Evolutionary conservation across 2,797 vertebrate genomes (phyloP), one percentile per base, ranked within the genome.

Genomic region (Arrhamphus sclerolepis): DNA sequence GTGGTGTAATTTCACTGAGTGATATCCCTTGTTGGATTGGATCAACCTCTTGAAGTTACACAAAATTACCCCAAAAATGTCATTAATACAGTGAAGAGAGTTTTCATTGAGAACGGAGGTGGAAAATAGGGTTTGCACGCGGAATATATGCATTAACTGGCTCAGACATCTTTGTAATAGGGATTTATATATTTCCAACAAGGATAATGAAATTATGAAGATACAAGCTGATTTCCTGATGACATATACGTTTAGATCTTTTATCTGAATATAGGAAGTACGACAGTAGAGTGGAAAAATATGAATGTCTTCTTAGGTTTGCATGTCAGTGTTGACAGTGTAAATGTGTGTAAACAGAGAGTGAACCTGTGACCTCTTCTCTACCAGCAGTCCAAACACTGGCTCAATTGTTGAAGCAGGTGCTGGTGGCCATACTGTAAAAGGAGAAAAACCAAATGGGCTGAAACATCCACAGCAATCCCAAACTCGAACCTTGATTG

Each of bases 291-390:
- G 2, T 13, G 2, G 24, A 26, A 48, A 21, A 22, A n/a, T 62
- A 48, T 60, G 16, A 24, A 28, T 10, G 3, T 61, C 18, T 42
- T 31, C 13, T 18, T 21, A 40, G n/a, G 38, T 49, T 62, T 58
- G 62, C 61, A 72, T 62, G 75, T 58, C 52, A 59, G 51, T 20
- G 49, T 51, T 55, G 69, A 65, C 50, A 62, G 47, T 66, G 55
- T 17, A 69, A 70, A 76, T 73, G 53, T 80, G 50, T 54, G 47
- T 38, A 51, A 72, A 75, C 62, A 57, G 48, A 76, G 69, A 72
- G 46, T 80, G 76, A 87, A 82, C 81, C 78, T 74, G 62, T 83
- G 78, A 88, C 81, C 77, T 73, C 58, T 49, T 57, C 50, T 70
- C 56, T 20, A 44, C 38, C 61, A 61, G 38, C 46, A 43, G 78